These are phyloP conservation scores for Pantherophis alleghaniensis DNA, from an alignment of 2,797 vertebrate species.

Conservation along the genomic window DNA sequence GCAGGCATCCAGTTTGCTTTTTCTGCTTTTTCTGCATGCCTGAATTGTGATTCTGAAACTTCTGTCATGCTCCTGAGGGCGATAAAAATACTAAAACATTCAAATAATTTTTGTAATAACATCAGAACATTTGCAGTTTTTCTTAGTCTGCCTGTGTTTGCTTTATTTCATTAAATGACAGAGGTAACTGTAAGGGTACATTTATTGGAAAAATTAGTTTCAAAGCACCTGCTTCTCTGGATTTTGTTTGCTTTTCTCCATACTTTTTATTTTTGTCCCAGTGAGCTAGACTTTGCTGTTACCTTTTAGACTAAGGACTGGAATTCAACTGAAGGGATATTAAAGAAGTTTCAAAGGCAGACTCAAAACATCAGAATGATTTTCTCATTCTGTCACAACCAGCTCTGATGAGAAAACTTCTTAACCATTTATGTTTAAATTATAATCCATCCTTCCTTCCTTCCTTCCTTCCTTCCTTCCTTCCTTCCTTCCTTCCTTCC, in stretches of 20 bases:
- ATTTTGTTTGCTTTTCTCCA: slow-evolving; percentile 48
- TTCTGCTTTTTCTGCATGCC: not conserved
- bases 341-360: not conserved
- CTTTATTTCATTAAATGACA: slow-evolving; percentile 32
- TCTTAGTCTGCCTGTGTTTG: slow-evolving; percentile 45
- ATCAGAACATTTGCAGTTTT: slow-evolving; percentile 56
- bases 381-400: not conserved
- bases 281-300: slow-evolving; percentile 44
- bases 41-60: slow-evolving; percentile 44
- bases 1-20: not conserved
- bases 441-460: not conserved
- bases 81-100: slow-evolving; percentile 46
- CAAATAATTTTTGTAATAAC: slow-evolving; percentile 64
- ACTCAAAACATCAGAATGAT: not conserved
- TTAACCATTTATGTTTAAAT: not conserved
- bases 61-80: slow-evolving; percentile 45
- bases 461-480: not conserved
- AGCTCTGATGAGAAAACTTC: not conserved
- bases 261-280: slow-evolving; percentile 25
- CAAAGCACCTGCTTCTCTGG: slow-evolving; percentile 57
- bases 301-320: not conserved
- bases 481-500: not conserved
- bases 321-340: not conserved
- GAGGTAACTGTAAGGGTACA: slow-evolving; percentile 38
- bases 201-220: slow-evolving; percentile 44